Conservation (phyloP, 2,888 invertebrate genomes). For the Punctoribates punctum region DNA sequence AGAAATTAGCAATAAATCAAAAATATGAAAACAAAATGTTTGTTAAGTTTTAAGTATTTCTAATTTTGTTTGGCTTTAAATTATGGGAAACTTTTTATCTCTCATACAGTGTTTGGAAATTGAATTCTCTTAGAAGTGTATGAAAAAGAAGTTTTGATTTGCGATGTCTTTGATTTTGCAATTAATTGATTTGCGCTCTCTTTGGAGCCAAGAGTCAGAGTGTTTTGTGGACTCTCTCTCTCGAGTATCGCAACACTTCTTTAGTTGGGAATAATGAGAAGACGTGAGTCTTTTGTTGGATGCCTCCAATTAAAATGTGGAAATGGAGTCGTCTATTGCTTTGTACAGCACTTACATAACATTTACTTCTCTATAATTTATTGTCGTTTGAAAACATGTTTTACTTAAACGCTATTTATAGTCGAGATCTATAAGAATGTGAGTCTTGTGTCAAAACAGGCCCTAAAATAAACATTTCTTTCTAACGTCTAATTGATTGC, state of each 20-base stretch:
- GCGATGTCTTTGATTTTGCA: background rate
- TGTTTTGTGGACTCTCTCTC: background rate
- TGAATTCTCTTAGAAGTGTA: too few relatives aligned
- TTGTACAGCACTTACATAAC: background rate
- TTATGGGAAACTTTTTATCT: too few relatives aligned
- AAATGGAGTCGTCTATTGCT: conserved; percentile 7
- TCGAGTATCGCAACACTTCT: background rate
- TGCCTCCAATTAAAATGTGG: conserved; percentile 2
- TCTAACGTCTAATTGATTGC: conserved; percentile 10
- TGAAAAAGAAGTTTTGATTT: background rate
- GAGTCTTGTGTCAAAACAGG: conserved; percentile 22
- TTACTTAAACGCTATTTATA: conserved; percentile 20
- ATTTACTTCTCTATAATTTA: conserved; percentile 10
- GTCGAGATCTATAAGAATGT: conserved; percentile 14
- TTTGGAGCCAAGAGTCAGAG: background rate
- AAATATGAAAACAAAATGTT: background rate
- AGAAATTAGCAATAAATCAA: background rate
- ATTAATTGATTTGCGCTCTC: background rate
- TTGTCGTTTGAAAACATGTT: conserved; percentile 12
- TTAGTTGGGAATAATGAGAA: conserved; percentile 7
- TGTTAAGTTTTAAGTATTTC: background rate
- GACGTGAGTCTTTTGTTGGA: conserved; percentile 7
- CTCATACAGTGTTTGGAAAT: too few relatives aligned
- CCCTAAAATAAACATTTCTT: conserved; percentile 27
- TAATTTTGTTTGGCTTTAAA: background rate